Conservation (phyloP, 2,888 invertebrate species). For the Lepidocyrtinus sp. region DNA sequence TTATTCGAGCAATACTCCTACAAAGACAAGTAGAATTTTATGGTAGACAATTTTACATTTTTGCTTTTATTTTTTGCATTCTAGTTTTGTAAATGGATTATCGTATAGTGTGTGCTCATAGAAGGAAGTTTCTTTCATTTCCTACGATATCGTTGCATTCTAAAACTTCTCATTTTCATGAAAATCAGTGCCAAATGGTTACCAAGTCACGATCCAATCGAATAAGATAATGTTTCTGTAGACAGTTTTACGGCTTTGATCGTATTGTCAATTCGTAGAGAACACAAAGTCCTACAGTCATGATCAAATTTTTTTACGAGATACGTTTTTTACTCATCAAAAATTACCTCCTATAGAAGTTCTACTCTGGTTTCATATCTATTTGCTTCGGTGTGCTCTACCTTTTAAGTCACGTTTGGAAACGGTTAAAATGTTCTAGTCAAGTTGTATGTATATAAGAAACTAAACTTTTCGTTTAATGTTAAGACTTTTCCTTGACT, state of each 20-base stretch:
- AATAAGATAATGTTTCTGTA: background rate
- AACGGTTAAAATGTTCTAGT: no score
- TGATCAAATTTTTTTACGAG: background rate
- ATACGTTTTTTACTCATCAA: background rate
- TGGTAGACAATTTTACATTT: background rate
- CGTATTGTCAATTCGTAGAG: background rate
- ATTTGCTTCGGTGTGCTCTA: background rate
- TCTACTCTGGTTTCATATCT: no score
- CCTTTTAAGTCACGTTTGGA: constrained; percentile 10
- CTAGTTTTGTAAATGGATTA: background rate
- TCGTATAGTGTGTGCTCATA: constrained; percentile 8
- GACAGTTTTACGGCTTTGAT: background rate
- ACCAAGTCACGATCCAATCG: constrained; percentile 7
- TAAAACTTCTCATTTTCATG: constrained; percentile 32
- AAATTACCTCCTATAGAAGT: no score
- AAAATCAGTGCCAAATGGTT: constrained; percentile 37
- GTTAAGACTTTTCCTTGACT: background rate
- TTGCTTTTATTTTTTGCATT: background rate
- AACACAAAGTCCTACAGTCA: no score
- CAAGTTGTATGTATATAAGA: no score
- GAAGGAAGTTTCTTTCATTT: constrained; percentile 25
- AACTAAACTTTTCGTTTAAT: background rate
- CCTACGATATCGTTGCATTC: constrained; percentile 8
- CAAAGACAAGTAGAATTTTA: background rate
- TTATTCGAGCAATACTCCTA: background rate